Percentiles rank a stretch among this genome's conserved stretches.
phyloP scores from a whole-genome alignment of 2,113 vertebrate genomes.

The Myiozetetes cayanensis region DNA sequence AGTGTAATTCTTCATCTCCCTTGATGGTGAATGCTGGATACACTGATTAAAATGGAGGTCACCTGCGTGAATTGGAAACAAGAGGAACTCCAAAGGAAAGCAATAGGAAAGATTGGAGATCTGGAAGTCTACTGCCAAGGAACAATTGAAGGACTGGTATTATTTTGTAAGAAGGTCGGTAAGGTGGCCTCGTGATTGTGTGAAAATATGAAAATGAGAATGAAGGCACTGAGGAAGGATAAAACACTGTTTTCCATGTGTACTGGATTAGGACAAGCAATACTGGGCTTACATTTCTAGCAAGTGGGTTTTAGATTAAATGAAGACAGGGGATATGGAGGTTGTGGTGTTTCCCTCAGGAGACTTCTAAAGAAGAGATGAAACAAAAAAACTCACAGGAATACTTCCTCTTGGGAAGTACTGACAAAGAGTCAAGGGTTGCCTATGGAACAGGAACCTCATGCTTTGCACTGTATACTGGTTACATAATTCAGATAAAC shows the following conservation, averaged over 20 bases:
- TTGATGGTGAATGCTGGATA: not conserved
- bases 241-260: not conserved
- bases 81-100: not conserved
- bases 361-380: not conserved
- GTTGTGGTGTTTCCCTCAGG: not conserved
- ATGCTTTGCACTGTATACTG: not conserved
- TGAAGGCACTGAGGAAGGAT: not conserved
- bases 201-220: not conserved
- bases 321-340: not conserved
- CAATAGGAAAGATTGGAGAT: not conserved
- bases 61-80: not conserved
- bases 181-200: not conserved
- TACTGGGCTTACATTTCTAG: not conserved
- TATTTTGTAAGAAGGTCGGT: not conserved
- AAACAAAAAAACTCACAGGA: not conserved
- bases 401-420: not conserved
- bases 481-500: accelerated
- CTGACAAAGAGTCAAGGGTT: not conserved
- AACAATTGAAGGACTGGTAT: not conserved
- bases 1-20: not conserved
- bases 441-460: not conserved
- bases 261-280: not conserved
- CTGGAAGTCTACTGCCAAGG: not conserved
- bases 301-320: not conserved
- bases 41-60: not conserved